Base-by-base conservation (phyloP, 2,888 invertebrate genomes). In the Dascillus cervinus region DNA sequence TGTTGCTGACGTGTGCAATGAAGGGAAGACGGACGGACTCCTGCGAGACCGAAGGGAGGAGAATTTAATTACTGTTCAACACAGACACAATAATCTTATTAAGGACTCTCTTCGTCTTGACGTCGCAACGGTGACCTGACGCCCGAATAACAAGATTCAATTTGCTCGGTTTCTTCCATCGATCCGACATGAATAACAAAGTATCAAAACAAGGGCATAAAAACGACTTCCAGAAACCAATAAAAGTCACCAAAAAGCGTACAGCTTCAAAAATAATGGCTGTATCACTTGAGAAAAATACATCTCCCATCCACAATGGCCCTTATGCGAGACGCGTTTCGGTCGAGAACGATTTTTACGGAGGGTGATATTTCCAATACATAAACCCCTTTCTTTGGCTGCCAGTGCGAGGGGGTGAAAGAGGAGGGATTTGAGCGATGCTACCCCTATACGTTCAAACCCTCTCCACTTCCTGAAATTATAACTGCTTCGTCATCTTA, bases 291-390 rank as follows among this genome's bases (percentile, higher is more conserved):
- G 50, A 53, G 49, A 48, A 43, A 45, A 39, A 42, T 26, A 32
- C 13, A 6, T 19, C 15, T 11, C 38, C 4, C 10, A 11, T 9
- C 17, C 4, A 27, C 31, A 27, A 23, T 6, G 15, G 8, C 10
- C 34, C 34, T 23, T 30, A 33, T n/a, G 17, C 4, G 5, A 4
- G 17, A 4, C 17, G 4, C 4, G 5, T 17, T 17, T 17, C 4
- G 17, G 17, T 17, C 8, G 5, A 17, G 8, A 17, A 17, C 8
- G 17, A 6, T 17, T 17, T 58, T 57, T 55, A 52, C 50, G 43
- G 49, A 45, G 56, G 53, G 53, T 56, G 52, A 58, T 60, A 58
- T 61, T 62, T 62, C 60, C 60, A 49, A 62, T 57, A 58, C 61
- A 60, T 62, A 62, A 62, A 61, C 54, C 33, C 56, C 55, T 57